phyloP scores from a whole-genome alignment of 2,888 invertebrate species.

The Drosophila mercatorum region DNA sequence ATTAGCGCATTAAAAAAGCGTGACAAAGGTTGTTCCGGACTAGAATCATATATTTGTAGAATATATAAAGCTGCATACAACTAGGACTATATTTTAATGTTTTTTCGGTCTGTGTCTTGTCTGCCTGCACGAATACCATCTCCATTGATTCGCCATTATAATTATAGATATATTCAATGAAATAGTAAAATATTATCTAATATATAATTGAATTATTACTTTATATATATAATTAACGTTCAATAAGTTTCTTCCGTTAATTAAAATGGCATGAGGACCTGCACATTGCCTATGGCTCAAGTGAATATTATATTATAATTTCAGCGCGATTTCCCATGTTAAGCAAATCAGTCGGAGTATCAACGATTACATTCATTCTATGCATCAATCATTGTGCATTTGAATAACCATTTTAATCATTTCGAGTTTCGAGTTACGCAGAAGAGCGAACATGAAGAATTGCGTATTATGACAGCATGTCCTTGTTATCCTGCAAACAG shows the following conservation, averaged over 20 bases:
- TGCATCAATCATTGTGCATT: conserved; percentile 66
- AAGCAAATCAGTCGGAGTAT: conserved; percentile 39
- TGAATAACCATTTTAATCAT: conserved; percentile 77
- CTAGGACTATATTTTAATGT: no score
- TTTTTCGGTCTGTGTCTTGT: no score
- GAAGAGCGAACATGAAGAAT: conserved; percentile 78
- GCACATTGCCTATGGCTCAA: no score
- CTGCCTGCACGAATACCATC: no score
- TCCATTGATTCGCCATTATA: no score
- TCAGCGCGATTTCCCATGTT: not conserved
- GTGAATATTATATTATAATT: not conserved
- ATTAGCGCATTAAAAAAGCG: conserved; percentile 68
- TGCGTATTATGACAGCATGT: conserved; percentile 55
- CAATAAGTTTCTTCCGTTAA: not conserved
- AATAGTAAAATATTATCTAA: no score
- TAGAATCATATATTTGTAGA: no score
- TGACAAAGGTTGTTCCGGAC: conserved; percentile 34
- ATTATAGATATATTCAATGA: no score
- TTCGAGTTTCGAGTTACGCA: conserved; percentile 72
- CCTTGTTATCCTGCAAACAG: conserved; percentile 30
- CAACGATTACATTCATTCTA: conserved; percentile 22
- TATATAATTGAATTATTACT: no score
- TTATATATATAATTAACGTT: not conserved
- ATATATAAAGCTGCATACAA: no score
- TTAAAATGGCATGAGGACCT: not conserved